These are phyloP conservation scores for Collichthys lucidus DNA, from an alignment of 2,113 vertebrate species.

Conservation along the genomic window DNA sequence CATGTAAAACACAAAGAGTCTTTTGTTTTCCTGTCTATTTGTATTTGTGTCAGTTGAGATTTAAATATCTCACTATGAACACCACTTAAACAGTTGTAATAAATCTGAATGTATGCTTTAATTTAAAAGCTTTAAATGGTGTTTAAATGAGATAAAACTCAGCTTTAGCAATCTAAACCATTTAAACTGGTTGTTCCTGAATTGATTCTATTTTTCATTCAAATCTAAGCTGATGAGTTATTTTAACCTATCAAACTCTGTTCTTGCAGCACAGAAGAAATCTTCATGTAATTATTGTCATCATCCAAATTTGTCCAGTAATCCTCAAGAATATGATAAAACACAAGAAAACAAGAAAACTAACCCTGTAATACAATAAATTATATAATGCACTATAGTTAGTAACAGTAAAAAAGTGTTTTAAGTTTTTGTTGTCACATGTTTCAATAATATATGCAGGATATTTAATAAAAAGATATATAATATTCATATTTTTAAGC, in stretches of 20 bases:
- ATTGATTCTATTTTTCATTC: background rate
- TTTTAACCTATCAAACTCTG: background rate
- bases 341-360: background rate
- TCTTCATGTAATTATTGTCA: background rate
- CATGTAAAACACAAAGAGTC: background rate
- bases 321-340: background rate
- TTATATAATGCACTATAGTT: too few species aligned
- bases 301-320: background rate
- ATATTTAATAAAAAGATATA: background rate
- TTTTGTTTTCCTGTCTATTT: background rate
- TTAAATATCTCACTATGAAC: background rate
- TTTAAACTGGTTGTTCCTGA: background rate
- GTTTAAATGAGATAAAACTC: background rate
- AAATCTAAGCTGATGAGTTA: background rate
- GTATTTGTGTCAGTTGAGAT: background rate
- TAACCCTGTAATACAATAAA: background rate
- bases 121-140: constrained; percentile 1
- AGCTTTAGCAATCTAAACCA: background rate
- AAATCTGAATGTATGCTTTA: too few species aligned
- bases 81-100: too few species aligned
- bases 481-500: background rate
- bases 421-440: background rate
- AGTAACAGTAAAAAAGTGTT: background rate
- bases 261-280: background rate
- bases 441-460: background rate